Conservation (phyloP, 2,113 vertebrate genomes). For the Passer montanus region DNA sequence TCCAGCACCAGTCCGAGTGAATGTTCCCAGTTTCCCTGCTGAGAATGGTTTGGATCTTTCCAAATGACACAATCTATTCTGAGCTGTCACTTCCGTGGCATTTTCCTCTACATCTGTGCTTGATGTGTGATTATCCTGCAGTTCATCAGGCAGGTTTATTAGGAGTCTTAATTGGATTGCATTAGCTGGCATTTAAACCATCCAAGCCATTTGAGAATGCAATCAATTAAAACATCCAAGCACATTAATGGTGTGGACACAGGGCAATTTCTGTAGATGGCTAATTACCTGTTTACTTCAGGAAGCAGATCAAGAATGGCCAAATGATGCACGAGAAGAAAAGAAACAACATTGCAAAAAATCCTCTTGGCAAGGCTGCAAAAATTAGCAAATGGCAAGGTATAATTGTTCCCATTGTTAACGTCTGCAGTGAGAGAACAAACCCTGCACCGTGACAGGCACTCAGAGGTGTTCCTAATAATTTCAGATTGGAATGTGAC, state of each 20-base stretch:
- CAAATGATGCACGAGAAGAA: neutral
- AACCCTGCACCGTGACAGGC: neutral
- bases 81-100: neutral
- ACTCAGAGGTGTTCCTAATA: neutral
- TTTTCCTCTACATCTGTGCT: neutral
- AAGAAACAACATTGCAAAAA: neutral
- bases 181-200: conserved; percentile 54
- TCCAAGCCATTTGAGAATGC: conserved; percentile 10
- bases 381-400: neutral
- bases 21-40: neutral
- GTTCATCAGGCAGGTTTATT: conserved; percentile 54
- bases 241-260: conserved; percentile 39
- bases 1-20: neutral
- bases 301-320: neutral
- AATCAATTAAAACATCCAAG: conserved; percentile 53
- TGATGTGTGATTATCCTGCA: conserved; percentile 25
- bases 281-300: conserved; percentile 39
- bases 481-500: neutral
- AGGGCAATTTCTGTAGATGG: neutral
- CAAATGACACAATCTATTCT: neutral
- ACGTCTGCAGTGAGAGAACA: neutral
- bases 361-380: neutral
- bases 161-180: conserved; percentile 47
- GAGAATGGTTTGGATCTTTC: neutral
- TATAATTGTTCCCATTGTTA: neutral